These are phyloP conservation scores for Phalacrocorax brasilianus DNA, from an alignment of 2,113 vertebrate genomes.

Conservation along the genomic window DNA sequence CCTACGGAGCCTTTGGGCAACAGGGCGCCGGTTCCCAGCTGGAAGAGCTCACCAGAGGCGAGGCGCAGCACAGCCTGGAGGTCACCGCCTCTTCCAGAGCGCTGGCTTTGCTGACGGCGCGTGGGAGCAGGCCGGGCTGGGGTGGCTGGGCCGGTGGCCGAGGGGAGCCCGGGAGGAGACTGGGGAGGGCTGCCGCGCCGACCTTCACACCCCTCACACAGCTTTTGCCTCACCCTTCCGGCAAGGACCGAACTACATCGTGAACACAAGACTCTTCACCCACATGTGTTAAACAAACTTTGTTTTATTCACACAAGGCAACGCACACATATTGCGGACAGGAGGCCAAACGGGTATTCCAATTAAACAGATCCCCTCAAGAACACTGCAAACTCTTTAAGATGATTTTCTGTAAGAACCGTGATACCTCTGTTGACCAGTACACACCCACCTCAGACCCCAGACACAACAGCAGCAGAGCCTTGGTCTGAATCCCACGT, in stretches of 20 bases:
- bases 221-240: neutral
- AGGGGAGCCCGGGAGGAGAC: neutral
- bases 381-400: neutral
- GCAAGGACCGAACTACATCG: accelerated
- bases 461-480: neutral
- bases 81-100: neutral
- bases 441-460: neutral
- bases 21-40: accelerated
- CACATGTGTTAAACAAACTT: neutral
- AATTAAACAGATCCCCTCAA: neutral
- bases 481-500: neutral
- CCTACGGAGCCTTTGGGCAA: no score
- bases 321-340: neutral
- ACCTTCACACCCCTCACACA: accelerated
- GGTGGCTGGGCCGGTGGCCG: neutral
- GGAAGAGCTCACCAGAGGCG: neutral
- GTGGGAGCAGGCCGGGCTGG: neutral
- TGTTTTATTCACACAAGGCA: constrained; percentile 22
- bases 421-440: neutral
- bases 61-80: accelerated
- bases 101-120: accelerated
- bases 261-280: neutral
- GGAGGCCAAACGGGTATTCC: neutral
- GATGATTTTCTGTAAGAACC: neutral
- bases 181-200: neutral